Percentiles rank a stretch among this genome's conserved stretches.
Evolutionary conservation across 2,113 vertebrate genomes (phyloP).

Genomic region (Callipepla californica): DNA sequence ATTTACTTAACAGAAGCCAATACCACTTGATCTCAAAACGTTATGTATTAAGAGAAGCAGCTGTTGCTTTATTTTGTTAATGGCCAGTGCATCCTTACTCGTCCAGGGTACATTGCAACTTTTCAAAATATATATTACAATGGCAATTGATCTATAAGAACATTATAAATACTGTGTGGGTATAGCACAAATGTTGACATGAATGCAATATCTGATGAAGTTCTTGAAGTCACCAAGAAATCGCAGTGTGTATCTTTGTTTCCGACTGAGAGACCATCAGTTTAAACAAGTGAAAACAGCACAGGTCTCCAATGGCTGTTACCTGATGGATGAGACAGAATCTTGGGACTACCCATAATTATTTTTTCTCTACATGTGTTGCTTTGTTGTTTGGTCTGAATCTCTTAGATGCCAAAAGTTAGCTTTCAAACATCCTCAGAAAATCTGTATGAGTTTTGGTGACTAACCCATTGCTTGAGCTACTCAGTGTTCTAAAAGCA

Average conservation of each 20-base stretch:
- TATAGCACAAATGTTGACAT: background rate
- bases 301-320: background rate
- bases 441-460: background rate
- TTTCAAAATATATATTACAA: background rate
- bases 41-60: background rate
- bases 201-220: background rate
- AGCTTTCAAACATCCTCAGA: background rate
- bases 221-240: constrained; percentile 5
- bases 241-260: background rate
- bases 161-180: background rate
- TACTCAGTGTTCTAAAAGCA: background rate
- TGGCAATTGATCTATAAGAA: background rate
- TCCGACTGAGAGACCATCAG: background rate
- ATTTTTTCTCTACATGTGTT: background rate
- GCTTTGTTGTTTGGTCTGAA: background rate
- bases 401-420: background rate
- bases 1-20: background rate
- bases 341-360: background rate
- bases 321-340: background rate
- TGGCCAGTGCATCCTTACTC: background rate
- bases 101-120: rapidly evolving
- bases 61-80: background rate
- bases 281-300: background rate
- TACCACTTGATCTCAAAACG: background rate
- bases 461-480: background rate